phyloP scores from a whole-genome alignment of 2,888 invertebrate genomes.

The Tromatobia lineatoria region DNA sequence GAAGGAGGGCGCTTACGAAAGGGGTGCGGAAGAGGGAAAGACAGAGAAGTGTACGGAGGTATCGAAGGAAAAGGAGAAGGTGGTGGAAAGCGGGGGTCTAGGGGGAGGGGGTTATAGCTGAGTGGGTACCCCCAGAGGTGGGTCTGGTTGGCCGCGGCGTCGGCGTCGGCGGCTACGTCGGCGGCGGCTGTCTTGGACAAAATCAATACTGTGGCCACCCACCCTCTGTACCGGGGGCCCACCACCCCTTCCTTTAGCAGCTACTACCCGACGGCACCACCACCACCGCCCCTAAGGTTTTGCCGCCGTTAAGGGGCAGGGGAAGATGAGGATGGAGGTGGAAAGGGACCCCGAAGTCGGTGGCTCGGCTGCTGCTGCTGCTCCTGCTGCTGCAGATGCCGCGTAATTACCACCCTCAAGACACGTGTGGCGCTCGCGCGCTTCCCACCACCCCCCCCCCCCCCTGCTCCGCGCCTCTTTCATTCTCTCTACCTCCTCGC shows the following conservation, averaged over 20 bases:
- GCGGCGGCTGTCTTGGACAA: conserved; percentile 84
- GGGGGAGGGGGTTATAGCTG: conserved; percentile 76
- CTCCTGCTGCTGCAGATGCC: conserved; percentile 83
- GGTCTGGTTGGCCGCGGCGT: conserved; percentile 85
- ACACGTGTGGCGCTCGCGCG: conserved; percentile 84
- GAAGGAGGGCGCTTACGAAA: conserved; percentile 46
- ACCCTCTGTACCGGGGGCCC: conserved; percentile 72
- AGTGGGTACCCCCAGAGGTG: conserved; percentile 85
- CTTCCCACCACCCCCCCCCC: conserved; percentile 74
- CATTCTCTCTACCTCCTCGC: conserved; percentile 67
- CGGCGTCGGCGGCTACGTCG: conserved; percentile 81
- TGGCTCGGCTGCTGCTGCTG: conserved; percentile 72
- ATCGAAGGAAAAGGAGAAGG: conserved; percentile 52
- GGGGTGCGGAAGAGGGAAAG: conserved; percentile 55
- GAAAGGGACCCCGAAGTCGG: conserved; percentile 71
- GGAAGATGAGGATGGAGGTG: conserved; percentile 78
- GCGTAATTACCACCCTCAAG: conserved; percentile 86
- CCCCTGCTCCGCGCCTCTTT: conserved; percentile 58
- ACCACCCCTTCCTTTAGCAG: conserved; percentile 76
- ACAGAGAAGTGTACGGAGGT: conserved; percentile 49
- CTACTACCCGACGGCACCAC: conserved; percentile 69
- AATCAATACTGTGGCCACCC: conserved; percentile 85
- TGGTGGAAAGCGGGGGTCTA: conserved; percentile 32
- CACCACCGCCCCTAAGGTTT: conserved; percentile 70
- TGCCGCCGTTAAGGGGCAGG: conserved; percentile 78